These are phyloP conservation scores for Manduca sexta DNA, from an alignment of 1,140 invertebrate genomes.

Conservation along the genomic window DNA sequence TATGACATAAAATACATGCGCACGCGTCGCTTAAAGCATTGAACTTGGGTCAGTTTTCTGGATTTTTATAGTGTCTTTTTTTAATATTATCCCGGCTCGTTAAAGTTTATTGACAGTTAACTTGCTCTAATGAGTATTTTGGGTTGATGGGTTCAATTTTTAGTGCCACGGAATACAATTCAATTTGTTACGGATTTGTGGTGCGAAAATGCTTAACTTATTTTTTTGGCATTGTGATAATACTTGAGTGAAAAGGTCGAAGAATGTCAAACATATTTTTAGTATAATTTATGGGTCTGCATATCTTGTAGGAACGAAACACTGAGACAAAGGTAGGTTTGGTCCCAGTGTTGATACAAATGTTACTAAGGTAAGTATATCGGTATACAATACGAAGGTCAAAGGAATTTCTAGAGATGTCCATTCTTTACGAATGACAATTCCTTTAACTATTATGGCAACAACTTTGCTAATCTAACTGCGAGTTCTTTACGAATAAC, in stretches of 20 bases:
- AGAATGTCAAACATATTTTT: neutral
- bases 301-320: too few relatives aligned
- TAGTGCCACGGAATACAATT: slow-evolving; percentile 10
- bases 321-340: too few relatives aligned
- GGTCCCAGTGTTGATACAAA: too few relatives aligned
- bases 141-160: slow-evolving; percentile 22
- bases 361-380: too few relatives aligned
- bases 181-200: slow-evolving; percentile 15
- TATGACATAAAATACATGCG: slow-evolving; percentile 46
- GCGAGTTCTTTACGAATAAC: too few relatives aligned
- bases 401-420: too few relatives aligned
- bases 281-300: too few relatives aligned
- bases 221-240: neutral
- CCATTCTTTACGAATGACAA: too few relatives aligned
- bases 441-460: too few relatives aligned
- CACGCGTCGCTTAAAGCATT: slow-evolving; percentile 35
- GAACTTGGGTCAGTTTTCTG: too few relatives aligned
- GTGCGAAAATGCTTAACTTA: neutral
- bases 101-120: slow-evolving; percentile 47
- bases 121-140: slow-evolving; percentile 29
- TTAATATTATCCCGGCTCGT: neutral
- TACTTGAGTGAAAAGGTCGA: neutral
- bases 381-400: too few relatives aligned
- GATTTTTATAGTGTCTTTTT: neutral
- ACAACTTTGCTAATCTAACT: too few relatives aligned